Evolutionary conservation across 2,888 invertebrate species (phyloP).

Genomic region (Diplazon laetatorius): DNA sequence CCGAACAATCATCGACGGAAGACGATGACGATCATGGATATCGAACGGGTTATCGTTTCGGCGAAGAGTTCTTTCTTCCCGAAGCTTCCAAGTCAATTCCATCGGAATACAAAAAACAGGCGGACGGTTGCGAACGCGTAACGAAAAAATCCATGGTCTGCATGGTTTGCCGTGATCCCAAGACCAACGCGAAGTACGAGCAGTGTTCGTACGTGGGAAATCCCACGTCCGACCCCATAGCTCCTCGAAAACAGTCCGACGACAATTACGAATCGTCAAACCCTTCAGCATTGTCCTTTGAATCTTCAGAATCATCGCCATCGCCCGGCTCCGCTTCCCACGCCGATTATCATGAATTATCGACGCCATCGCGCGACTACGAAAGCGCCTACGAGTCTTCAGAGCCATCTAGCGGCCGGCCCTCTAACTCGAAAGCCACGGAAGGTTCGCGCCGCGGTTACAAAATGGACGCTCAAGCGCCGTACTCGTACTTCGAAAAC

Average conservation of each 20-base stretch:
- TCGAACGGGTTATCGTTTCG: conserved; percentile 82
- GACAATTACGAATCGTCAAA: conserved; percentile 18
- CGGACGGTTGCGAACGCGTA: conserved; percentile 87
- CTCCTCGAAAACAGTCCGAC: too few species aligned
- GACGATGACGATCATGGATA: conserved; percentile 64
- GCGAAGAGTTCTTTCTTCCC: conserved; percentile 77
- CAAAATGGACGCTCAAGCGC: conserved; percentile 7
- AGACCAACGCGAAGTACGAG: conserved; percentile 91
- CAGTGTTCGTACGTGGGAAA: conserved; percentile 89
- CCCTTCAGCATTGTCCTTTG: not conserved
- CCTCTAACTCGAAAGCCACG: not conserved
- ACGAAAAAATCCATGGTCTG: conserved; percentile 88
- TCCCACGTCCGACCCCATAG: too few species aligned
- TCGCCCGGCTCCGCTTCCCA: not conserved
- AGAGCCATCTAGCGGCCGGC: conserved; percentile 4
- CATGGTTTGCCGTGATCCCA: conserved; percentile 89
- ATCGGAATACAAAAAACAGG: conserved; percentile 85
- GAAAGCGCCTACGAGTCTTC: not conserved
- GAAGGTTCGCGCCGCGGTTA: conserved; percentile 8
- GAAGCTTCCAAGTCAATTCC: conserved; percentile 84
- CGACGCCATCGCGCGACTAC: not conserved
- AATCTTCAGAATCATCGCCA: conserved; percentile 22
- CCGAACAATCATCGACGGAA: conserved; percentile 76
- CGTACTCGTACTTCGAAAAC: not conserved
- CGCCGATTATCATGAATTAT: not conserved